phyloP scores from a whole-genome alignment of 2,888 invertebrate genomes.

The Cistogaster globosa region DNA sequence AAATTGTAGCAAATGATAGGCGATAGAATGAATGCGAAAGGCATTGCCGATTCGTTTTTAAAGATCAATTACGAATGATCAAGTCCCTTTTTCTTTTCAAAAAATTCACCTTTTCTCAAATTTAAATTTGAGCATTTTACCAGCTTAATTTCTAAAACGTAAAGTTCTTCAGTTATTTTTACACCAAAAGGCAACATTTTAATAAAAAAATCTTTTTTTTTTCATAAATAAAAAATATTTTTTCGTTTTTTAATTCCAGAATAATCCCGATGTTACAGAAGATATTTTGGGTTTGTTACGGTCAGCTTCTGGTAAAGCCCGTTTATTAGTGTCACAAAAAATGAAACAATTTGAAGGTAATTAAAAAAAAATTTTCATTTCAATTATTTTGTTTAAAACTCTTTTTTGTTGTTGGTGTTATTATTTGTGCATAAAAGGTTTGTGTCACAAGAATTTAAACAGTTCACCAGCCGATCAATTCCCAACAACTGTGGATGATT shows the following conservation, averaged over 20 bases:
- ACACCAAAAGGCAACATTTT: too few species aligned
- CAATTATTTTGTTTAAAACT: not conserved
- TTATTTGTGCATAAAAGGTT: conserved; percentile 83
- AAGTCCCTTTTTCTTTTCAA: too few species aligned
- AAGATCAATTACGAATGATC: too few species aligned
- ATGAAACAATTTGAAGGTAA: conserved; percentile 96
- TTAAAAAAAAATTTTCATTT: not conserved
- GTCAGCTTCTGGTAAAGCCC: conserved; percentile 95
- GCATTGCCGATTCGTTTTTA: too few species aligned
- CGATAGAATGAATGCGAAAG: too few species aligned
- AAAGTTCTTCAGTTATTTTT: too few species aligned
- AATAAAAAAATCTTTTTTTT: too few species aligned
- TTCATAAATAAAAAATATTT: too few species aligned
- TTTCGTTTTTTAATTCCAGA: conserved; percentile 73
- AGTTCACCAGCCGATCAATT: conserved; percentile 90
- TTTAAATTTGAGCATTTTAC: too few species aligned
- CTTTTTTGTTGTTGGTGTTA: not conserved
- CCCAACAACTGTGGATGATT: conserved; percentile 93
- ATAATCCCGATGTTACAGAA: conserved; percentile 86
- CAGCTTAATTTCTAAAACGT: too few species aligned
- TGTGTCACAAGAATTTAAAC: conserved; percentile 87
- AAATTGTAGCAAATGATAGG: too few species aligned
- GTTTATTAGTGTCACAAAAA: conserved; percentile 94
- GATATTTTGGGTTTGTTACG: conserved; percentile 92
- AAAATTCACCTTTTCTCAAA: too few species aligned